Base-by-base conservation (phyloP, 2,113 vertebrate species). In the Pristiophorus japonicus region DNA sequence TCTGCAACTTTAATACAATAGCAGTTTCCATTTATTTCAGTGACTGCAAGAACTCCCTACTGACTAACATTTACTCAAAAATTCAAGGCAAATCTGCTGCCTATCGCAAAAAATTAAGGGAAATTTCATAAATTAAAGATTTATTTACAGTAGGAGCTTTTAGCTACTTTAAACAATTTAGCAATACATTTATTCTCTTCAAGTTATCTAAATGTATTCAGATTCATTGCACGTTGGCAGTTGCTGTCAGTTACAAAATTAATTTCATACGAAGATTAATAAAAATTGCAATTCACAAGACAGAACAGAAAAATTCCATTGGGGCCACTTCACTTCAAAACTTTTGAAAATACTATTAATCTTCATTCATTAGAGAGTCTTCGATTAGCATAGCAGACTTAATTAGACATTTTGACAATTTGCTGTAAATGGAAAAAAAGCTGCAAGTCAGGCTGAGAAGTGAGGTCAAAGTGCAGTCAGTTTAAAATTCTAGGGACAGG, bases 161-260 rank as follows among this genome's bases (percentile, higher is more conserved):
- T 63, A 65, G 59, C 59, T 34, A 92, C n/a, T 92, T 38, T 38
- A 59, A 92, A 38, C 88, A 63, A 63, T 92, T 63, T 55, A 88
- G 24, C 1, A 88, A 88, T 30, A 51, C 47, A 47, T 55, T 88
- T 91, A 63, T 91, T 2, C 30, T 91, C 88, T 91, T 91, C 55
- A 63, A 63, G 55, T n/a, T n/a, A 63, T 63, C 55, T 18, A 7
- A 91, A 20, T 62, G 38, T 2, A 90, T 91, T 91, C 16, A 1
- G 59, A 91, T 91, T 91, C 88, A 38, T 38, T 38, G 34, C 55
- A 63, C 34, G 6, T 22, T 38, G 55, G 59, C 34, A 91, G 6
- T 81, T 38, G 34, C n/a, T 81, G 75, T 42, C 75, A 81, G 75
- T 92, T 92, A 22, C 59, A 92, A 92, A 92, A 92, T 63, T 92